Conservation (phyloP, 2,113 vertebrate genomes). For the Ciconia stormi region DNA sequence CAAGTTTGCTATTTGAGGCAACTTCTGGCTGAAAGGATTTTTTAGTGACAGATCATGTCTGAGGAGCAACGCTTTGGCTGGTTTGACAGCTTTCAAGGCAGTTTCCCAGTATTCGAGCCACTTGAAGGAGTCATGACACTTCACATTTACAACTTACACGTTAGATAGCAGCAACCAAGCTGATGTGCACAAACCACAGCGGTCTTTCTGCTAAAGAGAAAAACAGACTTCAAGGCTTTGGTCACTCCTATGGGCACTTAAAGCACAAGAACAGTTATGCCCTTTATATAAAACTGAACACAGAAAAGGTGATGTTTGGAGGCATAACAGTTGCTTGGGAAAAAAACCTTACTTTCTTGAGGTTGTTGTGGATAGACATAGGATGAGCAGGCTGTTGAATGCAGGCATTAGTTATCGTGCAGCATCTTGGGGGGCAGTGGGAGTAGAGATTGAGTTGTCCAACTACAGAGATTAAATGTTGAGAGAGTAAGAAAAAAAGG, state of each 20-base stretch:
- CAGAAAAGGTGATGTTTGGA: neutral
- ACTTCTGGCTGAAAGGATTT: conserved; percentile 22
- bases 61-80: neutral
- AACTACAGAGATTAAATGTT: neutral
- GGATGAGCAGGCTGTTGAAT: neutral
- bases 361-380: neutral
- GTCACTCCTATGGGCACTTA: neutral
- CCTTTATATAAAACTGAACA: neutral
- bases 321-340: neutral
- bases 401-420: neutral
- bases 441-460: neutral
- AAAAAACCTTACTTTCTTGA: neutral
- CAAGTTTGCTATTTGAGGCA: neutral
- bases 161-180: neutral
- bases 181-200: neutral
- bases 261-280: neutral
- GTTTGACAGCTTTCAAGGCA: conserved; percentile 47
- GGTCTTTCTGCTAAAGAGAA: accelerated
- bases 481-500: neutral
- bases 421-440: neutral
- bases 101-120: conserved; percentile 3
- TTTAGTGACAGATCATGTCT: conserved; percentile 6
- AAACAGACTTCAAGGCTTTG: neutral
- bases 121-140: neutral
- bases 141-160: neutral